Conservation (phyloP, 2,797 vertebrate species). For the Cygnus olor region DNA sequence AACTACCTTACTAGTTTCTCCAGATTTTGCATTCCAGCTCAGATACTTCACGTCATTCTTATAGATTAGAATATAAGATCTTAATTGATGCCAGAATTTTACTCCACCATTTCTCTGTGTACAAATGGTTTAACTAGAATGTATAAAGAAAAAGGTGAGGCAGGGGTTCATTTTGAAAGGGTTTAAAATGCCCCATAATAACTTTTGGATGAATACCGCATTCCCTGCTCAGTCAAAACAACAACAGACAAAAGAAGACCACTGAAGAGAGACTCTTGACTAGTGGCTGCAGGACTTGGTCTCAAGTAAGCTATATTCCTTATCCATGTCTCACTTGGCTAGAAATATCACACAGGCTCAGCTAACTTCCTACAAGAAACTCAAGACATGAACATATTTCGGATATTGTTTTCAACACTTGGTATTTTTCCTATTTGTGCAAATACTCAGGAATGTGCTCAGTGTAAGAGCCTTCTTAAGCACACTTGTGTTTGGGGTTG, state of each 20-base stretch:
- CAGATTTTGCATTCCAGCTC: slow-evolving; percentile 59
- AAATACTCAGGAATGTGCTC: slow-evolving; percentile 34
- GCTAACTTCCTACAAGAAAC: background rate
- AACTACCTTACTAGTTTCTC: slow-evolving; percentile 44
- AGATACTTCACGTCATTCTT: slow-evolving; percentile 50
- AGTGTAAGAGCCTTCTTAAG: background rate
- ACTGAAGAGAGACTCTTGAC: background rate
- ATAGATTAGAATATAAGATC: slow-evolving; percentile 21
- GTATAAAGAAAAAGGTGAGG: background rate
- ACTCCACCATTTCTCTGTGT: background rate
- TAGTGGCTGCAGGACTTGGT: background rate
- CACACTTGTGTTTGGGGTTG: background rate
- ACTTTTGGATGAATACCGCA: background rate
- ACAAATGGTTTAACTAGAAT: background rate
- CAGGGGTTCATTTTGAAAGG: background rate
- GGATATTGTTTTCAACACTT: background rate
- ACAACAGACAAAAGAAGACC: background rate
- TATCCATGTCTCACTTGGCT: background rate
- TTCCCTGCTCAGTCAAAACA: background rate
- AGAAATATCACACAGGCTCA: background rate
- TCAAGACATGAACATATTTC: background rate
- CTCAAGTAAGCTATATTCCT: slow-evolving; percentile 20
- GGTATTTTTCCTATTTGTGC: slow-evolving; percentile 45
- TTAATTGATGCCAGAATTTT: slow-evolving; percentile 15
- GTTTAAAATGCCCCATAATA: background rate